phyloP scores from a whole-genome alignment of 2,888 invertebrate genomes.

The Oeneis ivallda region DNA sequence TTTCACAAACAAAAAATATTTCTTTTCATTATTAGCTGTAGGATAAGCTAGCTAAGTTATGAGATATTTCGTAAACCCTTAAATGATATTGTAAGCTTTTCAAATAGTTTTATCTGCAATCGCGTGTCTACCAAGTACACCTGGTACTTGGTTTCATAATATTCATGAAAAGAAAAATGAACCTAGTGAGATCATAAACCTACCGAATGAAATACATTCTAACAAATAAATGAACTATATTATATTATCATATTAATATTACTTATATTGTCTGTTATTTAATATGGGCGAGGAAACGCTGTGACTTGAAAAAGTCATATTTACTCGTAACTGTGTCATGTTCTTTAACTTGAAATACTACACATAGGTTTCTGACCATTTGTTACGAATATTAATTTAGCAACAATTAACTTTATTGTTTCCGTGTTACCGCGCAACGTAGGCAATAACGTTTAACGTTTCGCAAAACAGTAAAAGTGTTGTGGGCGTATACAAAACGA shows the following conservation, averaged over 20 bases:
- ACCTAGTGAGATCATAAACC: no score
- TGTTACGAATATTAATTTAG: conserved; percentile 15
- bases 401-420: conserved; percentile 37
- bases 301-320: background rate
- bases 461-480: conserved; percentile 78
- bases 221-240: no score
- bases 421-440: conserved; percentile 67
- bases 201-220: background rate
- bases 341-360: background rate
- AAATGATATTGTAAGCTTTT: background rate
- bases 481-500: conserved; percentile 73
- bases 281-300: background rate
- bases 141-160: no score
- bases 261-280: background rate
- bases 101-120: background rate
- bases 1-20: no score
- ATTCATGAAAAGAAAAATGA: no score
- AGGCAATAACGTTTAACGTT: conserved; percentile 65
- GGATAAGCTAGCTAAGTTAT: no score
- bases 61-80: no score
- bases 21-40: no score
- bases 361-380: background rate
- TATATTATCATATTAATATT: no score
- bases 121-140: background rate
- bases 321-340: background rate